phyloP scores from a whole-genome alignment of 2,888 invertebrate species.

The Phragmatobia fuliginosa region DNA sequence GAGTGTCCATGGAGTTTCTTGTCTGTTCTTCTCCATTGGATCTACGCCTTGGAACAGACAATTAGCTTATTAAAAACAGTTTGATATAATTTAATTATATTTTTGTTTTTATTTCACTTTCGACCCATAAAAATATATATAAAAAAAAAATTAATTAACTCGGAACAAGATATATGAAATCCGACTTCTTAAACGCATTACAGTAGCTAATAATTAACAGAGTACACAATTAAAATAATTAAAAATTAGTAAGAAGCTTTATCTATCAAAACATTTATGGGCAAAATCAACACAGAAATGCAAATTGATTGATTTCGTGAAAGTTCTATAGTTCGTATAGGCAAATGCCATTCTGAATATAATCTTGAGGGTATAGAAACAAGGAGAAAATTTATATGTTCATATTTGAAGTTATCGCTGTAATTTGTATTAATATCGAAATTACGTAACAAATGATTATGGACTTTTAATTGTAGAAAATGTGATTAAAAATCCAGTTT shows the following conservation, averaged over 20 bases:
- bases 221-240: conserved; percentile 25
- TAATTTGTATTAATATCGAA: conserved; percentile 40
- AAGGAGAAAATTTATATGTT: neutral
- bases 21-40: too few relatives aligned
- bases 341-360: neutral
- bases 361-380: neutral
- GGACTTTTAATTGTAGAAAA: conserved; percentile 12
- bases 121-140: too few relatives aligned
- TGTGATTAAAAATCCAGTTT: conserved; percentile 48
- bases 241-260: conserved; percentile 23
- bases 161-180: neutral
- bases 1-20: too few relatives aligned
- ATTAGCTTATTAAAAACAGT: too few relatives aligned
- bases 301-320: conserved; percentile 43
- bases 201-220: conserved; percentile 7
- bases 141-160: neutral
- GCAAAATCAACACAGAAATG: conserved; percentile 34
- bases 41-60: too few relatives aligned
- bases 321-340: conserved; percentile 19
- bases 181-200: neutral
- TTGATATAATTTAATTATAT: too few relatives aligned
- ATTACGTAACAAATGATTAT: conserved; percentile 43
- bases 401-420: conserved; percentile 2
- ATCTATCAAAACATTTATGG: conserved; percentile 38
- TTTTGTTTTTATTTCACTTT: too few relatives aligned